A percentile compares a stretch with the other conserved stretches of the same genome.
Evolutionary conservation across 2,888 invertebrate species (phyloP).

Genomic region (Phortica magna): DNA sequence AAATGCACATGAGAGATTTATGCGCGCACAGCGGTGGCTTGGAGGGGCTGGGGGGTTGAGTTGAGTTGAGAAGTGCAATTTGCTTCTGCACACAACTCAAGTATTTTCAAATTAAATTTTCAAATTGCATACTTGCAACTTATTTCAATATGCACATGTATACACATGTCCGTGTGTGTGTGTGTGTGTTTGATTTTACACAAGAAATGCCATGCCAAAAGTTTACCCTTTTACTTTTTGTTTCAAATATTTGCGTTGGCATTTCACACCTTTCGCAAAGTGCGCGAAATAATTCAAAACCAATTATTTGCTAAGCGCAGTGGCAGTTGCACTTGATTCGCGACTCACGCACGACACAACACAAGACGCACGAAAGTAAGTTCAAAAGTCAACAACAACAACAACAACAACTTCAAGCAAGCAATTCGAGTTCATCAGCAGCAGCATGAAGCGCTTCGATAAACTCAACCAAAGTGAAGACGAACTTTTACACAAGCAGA

Average conservation of each 20-base stretch:
- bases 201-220: neutral
- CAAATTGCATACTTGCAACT: slow-evolving; percentile 26
- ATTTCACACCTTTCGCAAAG: slow-evolving; percentile 19
- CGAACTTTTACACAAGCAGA: neutral
- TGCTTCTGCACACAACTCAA: slow-evolving; percentile 14
- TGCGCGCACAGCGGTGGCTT: neutral
- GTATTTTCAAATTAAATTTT: slow-evolving; percentile 60
- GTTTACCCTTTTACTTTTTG: neutral
- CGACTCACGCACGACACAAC: no score
- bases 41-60: neutral
- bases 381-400: no score
- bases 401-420: neutral
- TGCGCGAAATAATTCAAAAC: no score
- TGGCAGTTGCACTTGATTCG: no score
- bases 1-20: neutral
- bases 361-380: no score
- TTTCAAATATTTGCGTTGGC: neutral
- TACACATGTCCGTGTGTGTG: neutral
- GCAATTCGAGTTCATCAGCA: neutral
- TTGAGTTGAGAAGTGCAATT: neutral
- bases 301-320: no score
- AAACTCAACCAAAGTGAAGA: neutral
- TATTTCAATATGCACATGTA: neutral
- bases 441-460: no score
- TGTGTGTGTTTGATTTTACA: no score